Base-by-base conservation (phyloP, 2,113 vertebrate genomes). In the Xenopus laevis region DNA sequence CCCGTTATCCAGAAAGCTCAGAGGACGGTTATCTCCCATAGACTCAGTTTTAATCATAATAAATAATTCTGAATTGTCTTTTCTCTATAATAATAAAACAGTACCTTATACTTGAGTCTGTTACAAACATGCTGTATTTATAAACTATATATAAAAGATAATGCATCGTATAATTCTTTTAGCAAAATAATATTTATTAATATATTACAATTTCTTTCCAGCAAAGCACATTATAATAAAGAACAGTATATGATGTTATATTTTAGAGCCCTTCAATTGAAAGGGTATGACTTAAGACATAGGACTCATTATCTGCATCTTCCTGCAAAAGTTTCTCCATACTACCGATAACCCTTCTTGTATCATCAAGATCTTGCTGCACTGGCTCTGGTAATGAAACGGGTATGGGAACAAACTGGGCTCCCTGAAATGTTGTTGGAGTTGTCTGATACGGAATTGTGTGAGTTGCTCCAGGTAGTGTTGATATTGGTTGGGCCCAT, bases 291-390 rank as follows among this genome's bases (percentile, higher is more conserved):
- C 80, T 89, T 71, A 93, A 86, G 4, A 90, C 86, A 0, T 97
- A 95, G 33, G 90, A 87, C 52, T 88, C 93, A 10, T 83, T 91
- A 11, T 91, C 91, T 27, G 23, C 23, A 23, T 90, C 88, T 0
- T 88, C 89, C 30, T 92, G 90, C 1, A 99, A 92, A 68, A 98
- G 91, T 84, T 93, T 97, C 83, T 98, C 96, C 53, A 98, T 72
- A 0, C 86, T 81, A 2, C 77, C 83, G 47, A 90, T 78, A 78
- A 90, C 68, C 77, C 89, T 46, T 61, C 89, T 79, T 71, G 89
- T 83, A 2, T 92, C 89, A 57, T 94, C 93, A 71, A 89, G 83
- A 64, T 90, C 87, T 79, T 91, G 91, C 0, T 89, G 84, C 78
- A 89, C 92, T 7, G 92, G 85, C 58, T 95, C 94, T 0, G 91